Evolutionary conservation across 2,888 invertebrate species (phyloP), one percentile per base, ranked within the genome.

Genomic region (Hoplodrina ambigua): DNA sequence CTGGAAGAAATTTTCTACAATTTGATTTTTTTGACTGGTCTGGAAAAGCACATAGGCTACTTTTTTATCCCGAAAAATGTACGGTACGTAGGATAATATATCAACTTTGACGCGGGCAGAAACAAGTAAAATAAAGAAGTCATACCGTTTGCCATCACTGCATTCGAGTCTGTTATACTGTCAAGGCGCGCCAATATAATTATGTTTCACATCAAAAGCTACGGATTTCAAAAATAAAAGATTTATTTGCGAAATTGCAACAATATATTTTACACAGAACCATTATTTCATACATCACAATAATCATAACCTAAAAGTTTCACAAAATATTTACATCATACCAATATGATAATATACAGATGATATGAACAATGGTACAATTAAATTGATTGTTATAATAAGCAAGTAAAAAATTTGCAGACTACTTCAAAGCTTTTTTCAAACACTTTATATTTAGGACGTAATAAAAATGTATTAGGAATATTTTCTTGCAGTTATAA

Each of bases 251-350:
- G 67, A 80, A 83, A 74, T 25, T 65, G 72, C 81, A 82, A 78
- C 62, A 69, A 62, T 86, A 86, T 86, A 83, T 86, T 85, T 72
- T 81, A 85, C 73, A 79, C 62, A 20, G 65, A 80, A 71, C 20
- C 83, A 84, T 84, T 83, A 86, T 86, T 85, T 77, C 76, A 82
- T 84, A 80, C 83, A 81, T 85, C 77, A 79, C 81, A 85, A 76
- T 68, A 75, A 63, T 77, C 72, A 78, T 80, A 73, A 76, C 78
- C 64, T 73, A 77, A 78, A 81, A 81, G 64, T 63, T 69, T 80
- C 69, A 82, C 81, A 85, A 85, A 86, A 71, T 84, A 85, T 84
- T 77, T 83, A 86, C 82, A 84, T 53, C 33, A 57, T 64, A 65
- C 19, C 7, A 33, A 58, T 56, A 61, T 69, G 56, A 65, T 53